Conservation (phyloP, 35 echinoderm and acorn worm species). For the Apostichopus californicus region DNA sequence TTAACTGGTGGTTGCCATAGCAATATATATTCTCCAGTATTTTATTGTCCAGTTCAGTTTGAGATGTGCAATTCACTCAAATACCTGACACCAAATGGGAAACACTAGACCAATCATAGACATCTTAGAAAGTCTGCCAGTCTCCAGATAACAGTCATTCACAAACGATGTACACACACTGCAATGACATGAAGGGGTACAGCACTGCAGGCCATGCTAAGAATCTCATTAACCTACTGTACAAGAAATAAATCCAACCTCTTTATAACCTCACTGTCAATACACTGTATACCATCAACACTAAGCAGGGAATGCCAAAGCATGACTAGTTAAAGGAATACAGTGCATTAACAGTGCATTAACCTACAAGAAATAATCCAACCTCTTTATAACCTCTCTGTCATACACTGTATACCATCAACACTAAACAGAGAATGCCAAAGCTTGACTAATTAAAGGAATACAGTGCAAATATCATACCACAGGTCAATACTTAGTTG, state of each 20-base stretch:
- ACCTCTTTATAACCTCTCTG: no score
- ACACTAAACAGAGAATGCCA: no score
- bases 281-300: no score
- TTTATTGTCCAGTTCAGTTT: background rate
- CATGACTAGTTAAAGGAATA: no score
- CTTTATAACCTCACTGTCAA: no score
- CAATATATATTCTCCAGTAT: background rate
- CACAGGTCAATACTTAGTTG: no score
- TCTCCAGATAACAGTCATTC: background rate
- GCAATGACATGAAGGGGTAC: background rate
- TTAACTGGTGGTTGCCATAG: background rate
- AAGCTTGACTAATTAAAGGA: no score
- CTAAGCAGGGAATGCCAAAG: no score
- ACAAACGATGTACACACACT: background rate
- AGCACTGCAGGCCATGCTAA: background rate
- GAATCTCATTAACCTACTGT: background rate
- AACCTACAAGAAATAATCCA: background rate
- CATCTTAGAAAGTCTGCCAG: background rate
- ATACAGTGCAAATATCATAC: no score
- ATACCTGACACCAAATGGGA: background rate
- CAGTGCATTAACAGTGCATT: no score
- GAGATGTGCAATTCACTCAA: background rate
- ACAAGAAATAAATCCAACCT: background rate
- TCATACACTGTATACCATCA: no score
- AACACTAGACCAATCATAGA: background rate